These are phyloP conservation scores for Bombyx mandarina DNA, from an alignment of 1,140 invertebrate species.

Conservation along the genomic window DNA sequence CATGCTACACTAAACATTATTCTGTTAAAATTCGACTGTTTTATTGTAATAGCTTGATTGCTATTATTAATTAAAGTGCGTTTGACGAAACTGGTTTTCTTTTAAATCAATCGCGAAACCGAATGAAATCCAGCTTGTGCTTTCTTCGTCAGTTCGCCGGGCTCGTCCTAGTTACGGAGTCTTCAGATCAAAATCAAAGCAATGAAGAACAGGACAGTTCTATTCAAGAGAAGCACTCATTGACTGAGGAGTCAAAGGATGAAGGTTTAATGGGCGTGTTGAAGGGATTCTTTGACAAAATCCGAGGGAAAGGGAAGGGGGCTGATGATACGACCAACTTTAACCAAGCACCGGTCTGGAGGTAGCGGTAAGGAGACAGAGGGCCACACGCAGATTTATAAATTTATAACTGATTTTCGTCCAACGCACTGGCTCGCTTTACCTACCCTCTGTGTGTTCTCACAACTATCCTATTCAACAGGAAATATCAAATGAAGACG, in stretches of 20 bases:
- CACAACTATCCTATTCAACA: slow-evolving; percentile 39
- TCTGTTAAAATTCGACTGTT: too few relatives aligned
- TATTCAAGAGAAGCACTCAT: slow-evolving; percentile 7
- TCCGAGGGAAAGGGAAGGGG: slow-evolving; percentile 19
- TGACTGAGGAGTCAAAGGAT: slow-evolving; percentile 21
- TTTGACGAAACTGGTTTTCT: slow-evolving; percentile 64
- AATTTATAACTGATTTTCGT: slow-evolving; percentile 35
- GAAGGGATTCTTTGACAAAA: slow-evolving; percentile 35
- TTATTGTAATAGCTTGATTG: too few relatives aligned
- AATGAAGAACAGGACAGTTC: slow-evolving; percentile 3
- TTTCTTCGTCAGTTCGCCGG: slow-evolving; percentile 59
- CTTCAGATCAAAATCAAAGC: slow-evolving; percentile 13
- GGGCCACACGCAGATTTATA: too few relatives aligned
- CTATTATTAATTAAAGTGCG: slow-evolving; percentile 32
- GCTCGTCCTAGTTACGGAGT: slow-evolving; percentile 21
- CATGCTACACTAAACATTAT: too few relatives aligned
- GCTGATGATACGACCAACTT: slow-evolving; percentile 22
- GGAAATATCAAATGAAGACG: slow-evolving; percentile 33
- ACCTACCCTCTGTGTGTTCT: neutral
- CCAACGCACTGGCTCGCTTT: slow-evolving; percentile 47
- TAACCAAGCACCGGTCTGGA: too few relatives aligned
- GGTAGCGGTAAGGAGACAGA: too few relatives aligned
- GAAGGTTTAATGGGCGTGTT: slow-evolving; percentile 33
- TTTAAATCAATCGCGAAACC: slow-evolving; percentile 24
- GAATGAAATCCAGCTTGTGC: slow-evolving; percentile 64